Evolutionary conservation across 2,888 invertebrate genomes (phyloP).

Genomic region (Parnassius apollo): DNA sequence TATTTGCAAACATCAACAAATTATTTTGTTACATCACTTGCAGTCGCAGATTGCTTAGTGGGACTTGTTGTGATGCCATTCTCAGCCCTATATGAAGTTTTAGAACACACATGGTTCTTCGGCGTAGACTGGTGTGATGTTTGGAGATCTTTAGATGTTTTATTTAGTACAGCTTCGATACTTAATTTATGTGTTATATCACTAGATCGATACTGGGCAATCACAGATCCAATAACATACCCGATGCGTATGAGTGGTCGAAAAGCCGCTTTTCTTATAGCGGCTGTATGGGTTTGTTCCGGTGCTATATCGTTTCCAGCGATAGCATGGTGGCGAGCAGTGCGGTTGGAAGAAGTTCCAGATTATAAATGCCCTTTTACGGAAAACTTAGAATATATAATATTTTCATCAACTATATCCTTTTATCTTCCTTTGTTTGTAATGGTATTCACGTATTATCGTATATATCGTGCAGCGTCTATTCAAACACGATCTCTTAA

Average conservation of each 20-base stretch:
- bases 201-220: constrained; percentile 98
- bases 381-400: constrained; percentile 96
- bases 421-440: constrained; percentile 98
- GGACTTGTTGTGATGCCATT: constrained; percentile 99
- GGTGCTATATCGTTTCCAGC: constrained; percentile 99
- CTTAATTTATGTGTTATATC: constrained; percentile 98
- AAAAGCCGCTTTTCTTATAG: constrained; percentile 92
- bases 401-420: constrained; percentile 98
- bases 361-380: constrained; percentile 96
- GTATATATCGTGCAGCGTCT: constrained; percentile 96
- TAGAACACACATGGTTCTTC: constrained; percentile 96
- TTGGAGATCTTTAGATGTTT: constrained; percentile 97
- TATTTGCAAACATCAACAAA: constrained; percentile 98
- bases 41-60: constrained; percentile 97
- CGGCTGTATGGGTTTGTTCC: constrained; percentile 97
- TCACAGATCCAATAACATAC: constrained; percentile 98
- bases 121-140: constrained; percentile 98
- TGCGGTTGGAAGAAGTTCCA: constrained; percentile 89
- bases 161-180: constrained; percentile 98
- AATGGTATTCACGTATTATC: constrained; percentile 99
- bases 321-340: constrained; percentile 97
- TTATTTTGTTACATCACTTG: constrained; percentile 97
- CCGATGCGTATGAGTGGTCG: constrained; percentile 96
- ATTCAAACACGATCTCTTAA: constrained; percentile 95
- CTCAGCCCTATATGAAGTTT: constrained; percentile 93